Conservation (phyloP, 2,888 invertebrate species). For the Lottia gigantea region DNA sequence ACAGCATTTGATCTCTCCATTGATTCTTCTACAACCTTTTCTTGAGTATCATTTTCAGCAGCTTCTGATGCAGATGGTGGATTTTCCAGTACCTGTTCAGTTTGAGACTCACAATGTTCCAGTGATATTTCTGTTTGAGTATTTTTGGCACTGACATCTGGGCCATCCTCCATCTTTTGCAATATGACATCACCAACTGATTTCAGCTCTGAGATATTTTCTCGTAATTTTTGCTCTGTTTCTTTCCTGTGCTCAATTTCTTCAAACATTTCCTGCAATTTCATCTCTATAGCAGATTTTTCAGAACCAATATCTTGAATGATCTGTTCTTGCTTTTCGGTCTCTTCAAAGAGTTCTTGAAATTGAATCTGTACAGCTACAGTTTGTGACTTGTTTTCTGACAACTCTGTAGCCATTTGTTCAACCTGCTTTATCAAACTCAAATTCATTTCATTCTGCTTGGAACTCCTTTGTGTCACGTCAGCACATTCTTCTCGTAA, state of each 20-base stretch:
- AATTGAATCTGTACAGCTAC: conserved; percentile 10
- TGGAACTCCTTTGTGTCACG: conserved; percentile 22
- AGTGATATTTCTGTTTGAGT: too few relatives aligned
- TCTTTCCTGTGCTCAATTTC: conserved; percentile 22
- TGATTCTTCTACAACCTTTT: neutral
- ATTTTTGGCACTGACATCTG: too few relatives aligned
- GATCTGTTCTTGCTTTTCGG: conserved; percentile 19
- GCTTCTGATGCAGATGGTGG: too few relatives aligned
- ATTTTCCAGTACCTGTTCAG: too few relatives aligned
- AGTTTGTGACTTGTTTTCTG: neutral
- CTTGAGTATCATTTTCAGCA: neutral
- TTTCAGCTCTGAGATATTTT: conserved; percentile 16
- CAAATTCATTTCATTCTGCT: conserved; percentile 20
- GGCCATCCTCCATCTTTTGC: neutral
- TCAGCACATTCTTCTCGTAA: conserved; percentile 12
- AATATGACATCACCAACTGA: neutral
- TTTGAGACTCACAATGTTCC: too few relatives aligned
- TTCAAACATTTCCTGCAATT: conserved; percentile 18
- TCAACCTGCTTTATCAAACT: conserved; percentile 19
- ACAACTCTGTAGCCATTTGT: neutral
- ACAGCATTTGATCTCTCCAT: neutral
- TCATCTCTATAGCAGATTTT: conserved; percentile 9
- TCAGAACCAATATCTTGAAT: conserved; percentile 11
- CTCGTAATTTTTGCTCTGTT: conserved; percentile 21
- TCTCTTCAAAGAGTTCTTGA: neutral